These are phyloP conservation scores for Marasmarcha lunaedactyla DNA, from an alignment of 2,888 invertebrate species.

Conservation along the genomic window DNA sequence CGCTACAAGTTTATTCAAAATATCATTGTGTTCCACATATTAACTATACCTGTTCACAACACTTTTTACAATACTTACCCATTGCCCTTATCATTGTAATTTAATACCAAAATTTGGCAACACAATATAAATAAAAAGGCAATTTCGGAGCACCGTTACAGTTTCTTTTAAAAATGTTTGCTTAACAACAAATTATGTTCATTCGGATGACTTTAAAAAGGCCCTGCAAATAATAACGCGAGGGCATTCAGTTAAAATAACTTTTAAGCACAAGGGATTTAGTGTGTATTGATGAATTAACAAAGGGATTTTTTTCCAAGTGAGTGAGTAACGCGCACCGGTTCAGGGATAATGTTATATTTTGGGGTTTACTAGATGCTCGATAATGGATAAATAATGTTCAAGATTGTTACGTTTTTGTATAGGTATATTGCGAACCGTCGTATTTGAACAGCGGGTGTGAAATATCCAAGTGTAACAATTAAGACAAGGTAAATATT, in stretches of 20 bases:
- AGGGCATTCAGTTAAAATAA: slow-evolving; percentile 42
- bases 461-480: too few species aligned
- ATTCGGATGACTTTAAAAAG: slow-evolving; percentile 30
- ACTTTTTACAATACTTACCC: too few species aligned
- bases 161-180: slow-evolving; percentile 27
- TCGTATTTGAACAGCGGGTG: too few species aligned
- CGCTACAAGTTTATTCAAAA: too few species aligned
- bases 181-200: slow-evolving; percentile 43
- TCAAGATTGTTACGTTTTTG: too few species aligned
- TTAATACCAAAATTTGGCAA: not conserved
- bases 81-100: not conserved
- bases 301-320: slow-evolving; percentile 43
- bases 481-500: too few species aligned
- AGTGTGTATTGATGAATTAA: slow-evolving; percentile 30
- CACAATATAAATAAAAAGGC: slow-evolving; percentile 15
- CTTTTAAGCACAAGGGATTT: slow-evolving; percentile 40
- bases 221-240: slow-evolving; percentile 50
- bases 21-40: too few species aligned
- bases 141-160: slow-evolving; percentile 17
- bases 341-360: slow-evolving; percentile 19
- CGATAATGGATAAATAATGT: too few species aligned
- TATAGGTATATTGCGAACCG: too few species aligned
- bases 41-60: too few species aligned
- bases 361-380: too few species aligned
- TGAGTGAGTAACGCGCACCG: slow-evolving; percentile 35